These are phyloP conservation scores for Passer domesticus DNA, from an alignment of 2,113 vertebrate genomes.

Conservation along the genomic window DNA sequence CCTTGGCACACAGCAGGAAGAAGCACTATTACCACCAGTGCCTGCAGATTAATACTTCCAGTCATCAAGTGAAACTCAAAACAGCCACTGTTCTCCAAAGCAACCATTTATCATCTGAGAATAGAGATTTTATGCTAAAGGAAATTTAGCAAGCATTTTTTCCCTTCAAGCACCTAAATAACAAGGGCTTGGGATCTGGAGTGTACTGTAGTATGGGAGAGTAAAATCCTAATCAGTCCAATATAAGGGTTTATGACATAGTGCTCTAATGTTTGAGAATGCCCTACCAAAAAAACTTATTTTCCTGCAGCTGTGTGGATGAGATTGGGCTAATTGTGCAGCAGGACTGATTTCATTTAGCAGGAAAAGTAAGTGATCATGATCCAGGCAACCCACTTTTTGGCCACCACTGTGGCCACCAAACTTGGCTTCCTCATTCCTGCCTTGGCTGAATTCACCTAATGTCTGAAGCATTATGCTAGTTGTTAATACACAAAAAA, in stretches of 20 bases:
- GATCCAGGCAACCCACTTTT: not conserved
- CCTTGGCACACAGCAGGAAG: not conserved
- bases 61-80: not conserved
- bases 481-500: not conserved
- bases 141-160: not conserved
- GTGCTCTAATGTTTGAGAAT: not conserved
- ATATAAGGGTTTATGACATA: not conserved
- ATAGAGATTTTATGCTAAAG: not conserved
- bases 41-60: slow-evolving; percentile 16
- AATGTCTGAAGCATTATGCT: not conserved
- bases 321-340: not conserved
- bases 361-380: not conserved
- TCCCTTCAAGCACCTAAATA: not conserved
- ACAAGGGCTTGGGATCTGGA: not conserved
- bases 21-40: not conserved
- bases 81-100: not conserved
- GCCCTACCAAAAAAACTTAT: not conserved
- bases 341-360: not conserved
- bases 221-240: not conserved
- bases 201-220: not conserved
- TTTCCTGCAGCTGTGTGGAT: not conserved
- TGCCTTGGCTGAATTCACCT: not conserved
- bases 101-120: not conserved
- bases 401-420: not conserved
- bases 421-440: not conserved